A percentile compares a stretch with the other conserved stretches of the same genome.
Evolutionary conservation across 2,888 invertebrate genomes (phyloP).

Genomic region (Deilephila elpenor): DNA sequence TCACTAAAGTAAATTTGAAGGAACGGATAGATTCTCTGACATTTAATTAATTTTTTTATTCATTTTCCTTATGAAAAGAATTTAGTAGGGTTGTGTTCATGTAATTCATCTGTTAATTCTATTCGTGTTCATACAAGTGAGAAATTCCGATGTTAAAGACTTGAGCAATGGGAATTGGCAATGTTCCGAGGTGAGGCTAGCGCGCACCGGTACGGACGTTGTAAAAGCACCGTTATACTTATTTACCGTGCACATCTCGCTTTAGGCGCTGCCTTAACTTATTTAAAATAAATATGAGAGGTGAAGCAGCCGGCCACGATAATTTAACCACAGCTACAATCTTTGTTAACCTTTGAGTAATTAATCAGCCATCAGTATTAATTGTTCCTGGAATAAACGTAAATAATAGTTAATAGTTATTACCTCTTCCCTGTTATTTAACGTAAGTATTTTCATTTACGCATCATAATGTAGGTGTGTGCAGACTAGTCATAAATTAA

Average conservation of each 20-base stretch:
- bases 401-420: conserved; percentile 6
- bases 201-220: conserved; percentile 71
- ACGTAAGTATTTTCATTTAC: conserved; percentile 3
- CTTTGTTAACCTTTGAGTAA: conserved; percentile 10
- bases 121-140: conserved; percentile 76
- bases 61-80: conserved; percentile 49
- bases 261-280: conserved; percentile 71
- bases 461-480: conserved; percentile 12
- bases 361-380: conserved; percentile 19
- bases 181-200: conserved; percentile 75
- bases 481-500: conserved; percentile 20
- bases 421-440: conserved; percentile 4
- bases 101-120: conserved; percentile 67
- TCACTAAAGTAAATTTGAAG: background rate
- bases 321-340: conserved; percentile 22
- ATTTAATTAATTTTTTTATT: conserved; percentile 32
- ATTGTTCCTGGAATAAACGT: conserved; percentile 25
- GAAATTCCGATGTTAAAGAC: conserved; percentile 77
- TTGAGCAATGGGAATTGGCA: conserved; percentile 82
- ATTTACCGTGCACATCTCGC: conserved; percentile 82
- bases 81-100: conserved; percentile 6
- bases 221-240: conserved; percentile 82
- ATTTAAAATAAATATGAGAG: conserved; percentile 57
- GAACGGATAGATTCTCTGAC: background rate
- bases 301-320: conserved; percentile 15